Base-by-base conservation (phyloP, 2,113 vertebrate species). In the Leptosomus discolor region DNA sequence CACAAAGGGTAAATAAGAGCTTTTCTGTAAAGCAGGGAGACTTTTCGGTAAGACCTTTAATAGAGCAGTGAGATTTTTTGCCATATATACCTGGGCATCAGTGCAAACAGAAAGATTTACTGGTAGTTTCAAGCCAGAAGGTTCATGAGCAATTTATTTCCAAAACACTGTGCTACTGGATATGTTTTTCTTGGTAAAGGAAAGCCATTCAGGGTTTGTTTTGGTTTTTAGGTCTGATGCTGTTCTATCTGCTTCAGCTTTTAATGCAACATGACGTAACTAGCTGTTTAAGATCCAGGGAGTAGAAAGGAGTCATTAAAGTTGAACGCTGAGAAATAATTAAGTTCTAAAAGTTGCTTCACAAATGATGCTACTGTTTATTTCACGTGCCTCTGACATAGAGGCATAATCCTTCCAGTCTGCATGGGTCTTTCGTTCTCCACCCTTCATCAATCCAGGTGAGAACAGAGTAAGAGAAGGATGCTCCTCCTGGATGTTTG, bases 131-230 rank as follows among this genome's bases (percentile, higher is more conserved):
- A 78, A 96, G 85, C 45, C 64, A 91, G 90, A 90, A 87, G 82
- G 83, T 73, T 91, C 90, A 85, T 50, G 12, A 96, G 64, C 93
- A 92, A 92, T 96, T 96, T 94, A 84, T 76, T 96, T 86, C 53
- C 58, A 65, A 84, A 64, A 78, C 50, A 61, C 71, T 92, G 75
- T 71, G 88, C 78, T 86, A 32, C 58, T 54, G 68, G 68, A 46
- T 65, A 34, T 77, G 74, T 90, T 94, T 94, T 30, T 92, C 57
- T 80, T 85, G n/a, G 84, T 45, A 71, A 87, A 94, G 77, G 18
- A 92, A 85, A 92, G 71, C 8, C 5, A 11, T 64, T 88, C 32
- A 37, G 60, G 32, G 16, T 2, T 12, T 45, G 30, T 23, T 46
- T 2, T 3, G 17, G 29, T 57, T 70, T 23, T 54, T 22, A 19